Conservation (phyloP, 2,797 vertebrate species). For the Danio aesculapii region DNA sequence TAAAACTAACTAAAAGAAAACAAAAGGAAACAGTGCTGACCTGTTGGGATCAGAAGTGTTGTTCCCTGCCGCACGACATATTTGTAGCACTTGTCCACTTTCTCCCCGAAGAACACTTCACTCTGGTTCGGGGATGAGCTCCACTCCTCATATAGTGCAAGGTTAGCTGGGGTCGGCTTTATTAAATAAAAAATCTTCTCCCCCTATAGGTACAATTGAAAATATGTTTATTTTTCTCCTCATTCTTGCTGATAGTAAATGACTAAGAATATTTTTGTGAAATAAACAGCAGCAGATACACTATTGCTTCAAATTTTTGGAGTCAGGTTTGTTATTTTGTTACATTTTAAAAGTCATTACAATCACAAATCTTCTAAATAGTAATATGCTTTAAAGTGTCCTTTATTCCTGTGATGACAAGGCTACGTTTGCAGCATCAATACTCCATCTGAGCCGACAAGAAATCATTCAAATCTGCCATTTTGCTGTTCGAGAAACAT, state of each 20-base stretch:
- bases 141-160: conserved; percentile 97
- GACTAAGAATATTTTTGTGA: no score
- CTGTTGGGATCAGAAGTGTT: conserved; percentile 98
- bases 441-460: not conserved
- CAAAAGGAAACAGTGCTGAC: conserved; percentile 71
- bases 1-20: no score
- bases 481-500: not conserved
- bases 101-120: conserved; percentile 96
- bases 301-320: no score
- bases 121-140: conserved; percentile 98
- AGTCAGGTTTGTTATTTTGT: no score
- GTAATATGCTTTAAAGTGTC: not conserved
- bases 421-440: not conserved
- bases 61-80: conserved; percentile 95
- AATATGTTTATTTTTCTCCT: no score
- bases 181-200: conserved; percentile 99
- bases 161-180: conserved; percentile 93
- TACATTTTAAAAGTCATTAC: not conserved
- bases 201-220: conserved; percentile 78
- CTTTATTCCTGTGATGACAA: not conserved
- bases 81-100: conserved; percentile 98
- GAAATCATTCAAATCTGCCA: not conserved
- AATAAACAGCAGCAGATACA: no score
- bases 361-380: not conserved
- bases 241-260: no score